Evolutionary conservation across 2,797 vertebrate genomes (phyloP).

Genomic region (Phoebastria nigripes): DNA sequence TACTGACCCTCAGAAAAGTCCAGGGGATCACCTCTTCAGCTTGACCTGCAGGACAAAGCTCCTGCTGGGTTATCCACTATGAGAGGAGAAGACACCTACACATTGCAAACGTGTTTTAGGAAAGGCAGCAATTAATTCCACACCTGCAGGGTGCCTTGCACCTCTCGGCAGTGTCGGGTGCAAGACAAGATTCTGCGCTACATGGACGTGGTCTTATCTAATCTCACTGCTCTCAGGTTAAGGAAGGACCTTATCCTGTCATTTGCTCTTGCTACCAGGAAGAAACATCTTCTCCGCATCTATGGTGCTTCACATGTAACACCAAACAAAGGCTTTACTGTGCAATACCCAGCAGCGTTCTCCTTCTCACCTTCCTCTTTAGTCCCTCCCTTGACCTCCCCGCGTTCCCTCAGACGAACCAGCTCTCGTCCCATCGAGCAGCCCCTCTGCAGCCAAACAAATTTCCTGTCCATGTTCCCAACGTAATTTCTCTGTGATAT

Average conservation of each 20-base stretch:
- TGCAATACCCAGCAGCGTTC: rapidly evolving
- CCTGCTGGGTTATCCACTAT: neutral
- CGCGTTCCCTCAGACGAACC: neutral
- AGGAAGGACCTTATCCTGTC: neutral
- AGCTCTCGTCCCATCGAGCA: neutral
- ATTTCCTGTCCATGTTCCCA: rapidly evolving
- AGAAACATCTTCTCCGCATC: neutral
- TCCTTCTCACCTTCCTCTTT: neutral
- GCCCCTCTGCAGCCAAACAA: neutral
- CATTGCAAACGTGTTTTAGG: neutral
- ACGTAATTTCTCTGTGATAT: rapidly evolving
- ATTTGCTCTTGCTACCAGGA: neutral
- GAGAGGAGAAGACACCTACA: neutral
- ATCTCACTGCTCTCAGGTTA: neutral
- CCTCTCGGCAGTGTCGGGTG: neutral
- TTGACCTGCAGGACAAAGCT: neutral
- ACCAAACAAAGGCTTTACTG: constrained; percentile 14
- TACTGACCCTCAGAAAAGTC: neutral
- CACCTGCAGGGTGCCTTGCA: neutral
- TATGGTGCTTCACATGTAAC: neutral
- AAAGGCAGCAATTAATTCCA: neutral
- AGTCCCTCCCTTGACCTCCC: neutral
- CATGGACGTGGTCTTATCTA: neutral
- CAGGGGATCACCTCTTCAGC: rapidly evolving
- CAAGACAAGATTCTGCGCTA: neutral